Conservation (phyloP, 2,888 invertebrate species). For the Mythimna loreyi region DNA sequence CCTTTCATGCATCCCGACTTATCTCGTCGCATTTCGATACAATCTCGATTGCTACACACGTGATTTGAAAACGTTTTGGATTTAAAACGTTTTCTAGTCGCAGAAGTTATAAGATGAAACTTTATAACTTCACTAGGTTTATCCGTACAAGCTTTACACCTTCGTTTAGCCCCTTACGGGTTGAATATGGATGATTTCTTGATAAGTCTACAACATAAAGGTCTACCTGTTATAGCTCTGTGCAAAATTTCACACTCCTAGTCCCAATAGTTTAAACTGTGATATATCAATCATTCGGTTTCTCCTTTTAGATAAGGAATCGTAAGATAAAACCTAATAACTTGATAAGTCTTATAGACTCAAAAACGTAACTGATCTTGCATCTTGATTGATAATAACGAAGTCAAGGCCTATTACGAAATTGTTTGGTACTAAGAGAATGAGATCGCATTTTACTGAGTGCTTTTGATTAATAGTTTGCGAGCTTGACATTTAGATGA, state of each 20-base stretch:
- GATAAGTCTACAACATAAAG: too few species aligned
- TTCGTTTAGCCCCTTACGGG: too few species aligned
- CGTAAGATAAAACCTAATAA: constrained; percentile 7
- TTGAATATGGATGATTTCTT: too few species aligned
- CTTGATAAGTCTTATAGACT: constrained; percentile 12
- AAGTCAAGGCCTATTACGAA: constrained; percentile 16
- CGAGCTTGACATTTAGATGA: neutral
- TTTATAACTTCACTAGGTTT: too few species aligned
- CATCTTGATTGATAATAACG: constrained; percentile 1
- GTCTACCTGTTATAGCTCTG: too few species aligned
- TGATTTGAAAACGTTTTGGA: constrained; percentile 53
- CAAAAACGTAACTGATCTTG: constrained; percentile 14
- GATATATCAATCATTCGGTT: too few species aligned
- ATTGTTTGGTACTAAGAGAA: neutral
- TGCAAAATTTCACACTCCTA: too few species aligned
- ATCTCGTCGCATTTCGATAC: constrained; percentile 65
- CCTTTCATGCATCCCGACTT: constrained; percentile 58
- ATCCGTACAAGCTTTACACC: too few species aligned
- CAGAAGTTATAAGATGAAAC: constrained; percentile 14
- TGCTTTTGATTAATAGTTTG: constrained; percentile 2
- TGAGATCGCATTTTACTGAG: neutral
- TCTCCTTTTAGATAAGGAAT: neutral
- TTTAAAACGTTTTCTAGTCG: constrained; percentile 19
- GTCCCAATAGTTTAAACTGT: too few species aligned
- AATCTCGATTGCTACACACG: constrained; percentile 62